Conservation (phyloP, 2,888 invertebrate genomes). For the Tortrix viridana region DNA sequence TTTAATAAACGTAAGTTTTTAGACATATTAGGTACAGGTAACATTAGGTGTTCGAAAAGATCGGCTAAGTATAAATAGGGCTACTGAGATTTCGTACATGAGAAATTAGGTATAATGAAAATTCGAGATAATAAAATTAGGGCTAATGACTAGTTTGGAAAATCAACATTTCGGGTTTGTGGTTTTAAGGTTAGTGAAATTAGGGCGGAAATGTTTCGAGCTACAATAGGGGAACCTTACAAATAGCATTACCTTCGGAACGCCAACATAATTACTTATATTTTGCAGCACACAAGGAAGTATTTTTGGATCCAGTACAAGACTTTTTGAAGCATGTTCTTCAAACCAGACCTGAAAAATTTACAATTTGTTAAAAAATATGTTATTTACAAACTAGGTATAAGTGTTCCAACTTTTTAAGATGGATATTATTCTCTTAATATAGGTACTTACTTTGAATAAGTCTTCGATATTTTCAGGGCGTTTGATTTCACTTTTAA, state of each 20-base stretch:
- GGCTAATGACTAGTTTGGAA: no score
- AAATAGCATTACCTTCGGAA: constrained; percentile 56
- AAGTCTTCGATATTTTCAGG: constrained; percentile 83
- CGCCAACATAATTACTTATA: constrained; percentile 63
- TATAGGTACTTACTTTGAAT: constrained; percentile 75
- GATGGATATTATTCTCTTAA: not conserved
- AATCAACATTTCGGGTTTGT: no score
- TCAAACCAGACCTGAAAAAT: constrained; percentile 75
- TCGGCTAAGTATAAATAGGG: no score
- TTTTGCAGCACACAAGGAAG: constrained; percentile 72
- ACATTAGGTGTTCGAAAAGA: no score
- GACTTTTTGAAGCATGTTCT: constrained; percentile 72
- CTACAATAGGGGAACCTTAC: not conserved
- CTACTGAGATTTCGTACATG: no score
- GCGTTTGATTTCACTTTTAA: constrained; percentile 74
- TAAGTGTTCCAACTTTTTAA: not conserved
- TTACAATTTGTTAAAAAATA: not conserved
- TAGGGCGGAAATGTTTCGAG: no score
- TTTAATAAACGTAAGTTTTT: no score
- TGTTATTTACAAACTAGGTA: no score
- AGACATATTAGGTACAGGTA: no score
- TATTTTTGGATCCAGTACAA: constrained; percentile 71
- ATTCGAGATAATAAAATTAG: no score
- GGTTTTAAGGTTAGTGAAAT: no score
- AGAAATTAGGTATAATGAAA: no score